phyloP scores from a whole-genome alignment of 2,888 invertebrate genomes.

The Dryomyza anilis region DNA sequence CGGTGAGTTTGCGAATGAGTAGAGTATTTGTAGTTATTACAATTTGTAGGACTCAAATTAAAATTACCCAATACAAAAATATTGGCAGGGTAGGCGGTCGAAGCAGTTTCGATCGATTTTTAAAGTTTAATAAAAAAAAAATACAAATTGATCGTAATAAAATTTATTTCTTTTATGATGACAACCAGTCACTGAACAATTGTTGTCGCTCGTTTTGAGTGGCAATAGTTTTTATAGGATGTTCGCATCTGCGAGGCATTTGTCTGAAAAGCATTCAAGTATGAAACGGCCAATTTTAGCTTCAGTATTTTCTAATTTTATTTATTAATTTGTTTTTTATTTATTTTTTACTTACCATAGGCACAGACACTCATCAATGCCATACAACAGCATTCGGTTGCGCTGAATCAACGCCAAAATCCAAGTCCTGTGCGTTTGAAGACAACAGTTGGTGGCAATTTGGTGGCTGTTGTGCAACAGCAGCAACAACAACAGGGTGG shows the following conservation, averaged over 20 bases:
- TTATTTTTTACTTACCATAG: no score
- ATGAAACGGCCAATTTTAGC: background rate
- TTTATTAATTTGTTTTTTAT: background rate
- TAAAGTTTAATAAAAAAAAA: no score
- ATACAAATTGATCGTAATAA: no score
- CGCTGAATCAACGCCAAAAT: slow-evolving; percentile 65
- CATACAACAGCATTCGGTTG: slow-evolving; percentile 63
- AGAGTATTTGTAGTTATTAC: no score
- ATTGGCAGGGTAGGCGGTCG: no score
- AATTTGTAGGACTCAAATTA: no score
- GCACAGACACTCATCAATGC: slow-evolving; percentile 65
- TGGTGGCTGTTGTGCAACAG: slow-evolving; percentile 67
- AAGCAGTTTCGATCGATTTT: no score
- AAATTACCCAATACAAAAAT: no score
- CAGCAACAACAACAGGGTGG: slow-evolving; percentile 42
- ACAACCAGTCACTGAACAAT: background rate
- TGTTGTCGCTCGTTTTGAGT: slow-evolving; percentile 18
- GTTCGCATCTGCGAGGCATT: slow-evolving; percentile 17
- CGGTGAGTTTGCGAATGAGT: slow-evolving; percentile 58
- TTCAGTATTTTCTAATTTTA: background rate
- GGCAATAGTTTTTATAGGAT: slow-evolving; percentile 7
- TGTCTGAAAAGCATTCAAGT: background rate
- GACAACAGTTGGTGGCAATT: slow-evolving; percentile 63
- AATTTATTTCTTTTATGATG: no score
- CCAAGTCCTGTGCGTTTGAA: slow-evolving; percentile 69